phyloP scores from a whole-genome alignment of 1,140 invertebrate genomes.

The Drusus annulatus region DNA sequence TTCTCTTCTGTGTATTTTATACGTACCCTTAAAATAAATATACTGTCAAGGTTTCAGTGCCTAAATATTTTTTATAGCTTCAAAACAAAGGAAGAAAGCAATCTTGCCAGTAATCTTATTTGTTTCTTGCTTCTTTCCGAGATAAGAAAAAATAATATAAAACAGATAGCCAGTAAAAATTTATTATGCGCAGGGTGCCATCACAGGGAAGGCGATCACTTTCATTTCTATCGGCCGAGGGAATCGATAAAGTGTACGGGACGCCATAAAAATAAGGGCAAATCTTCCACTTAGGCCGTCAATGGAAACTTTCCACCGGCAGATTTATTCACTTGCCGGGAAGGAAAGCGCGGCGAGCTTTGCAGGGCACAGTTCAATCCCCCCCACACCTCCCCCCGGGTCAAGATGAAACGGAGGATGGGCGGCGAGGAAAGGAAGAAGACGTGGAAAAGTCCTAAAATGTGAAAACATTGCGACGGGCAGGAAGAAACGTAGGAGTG shows the following conservation, averaged over 20 bases:
- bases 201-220: slow-evolving; percentile 11
- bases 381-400: not conserved
- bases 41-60: too few relatives aligned
- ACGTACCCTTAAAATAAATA: too few relatives aligned
- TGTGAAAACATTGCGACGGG: slow-evolving; percentile 50
- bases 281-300: slow-evolving; percentile 38
- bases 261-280: slow-evolving; percentile 39
- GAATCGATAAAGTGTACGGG: slow-evolving; percentile 35
- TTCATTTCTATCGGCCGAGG: slow-evolving; percentile 36
- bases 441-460: slow-evolving; percentile 9
- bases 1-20: too few relatives aligned
- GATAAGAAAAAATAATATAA: slow-evolving; percentile 1
- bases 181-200: slow-evolving; percentile 23
- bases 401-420: slow-evolving; percentile 10
- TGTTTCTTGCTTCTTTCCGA: not conserved
- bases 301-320: slow-evolving; percentile 33
- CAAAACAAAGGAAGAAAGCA: slow-evolving; percentile 1
- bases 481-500: not conserved
- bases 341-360: slow-evolving; percentile 35
- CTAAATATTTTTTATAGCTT: not conserved
- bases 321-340: slow-evolving; percentile 35
- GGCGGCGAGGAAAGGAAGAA: not conserved
- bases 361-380: slow-evolving; percentile 18
- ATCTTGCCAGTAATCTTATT: not conserved
- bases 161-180: not conserved